Evolutionary conservation across 2,888 invertebrate species (phyloP).

Genomic region (Cyclophora punctaria): DNA sequence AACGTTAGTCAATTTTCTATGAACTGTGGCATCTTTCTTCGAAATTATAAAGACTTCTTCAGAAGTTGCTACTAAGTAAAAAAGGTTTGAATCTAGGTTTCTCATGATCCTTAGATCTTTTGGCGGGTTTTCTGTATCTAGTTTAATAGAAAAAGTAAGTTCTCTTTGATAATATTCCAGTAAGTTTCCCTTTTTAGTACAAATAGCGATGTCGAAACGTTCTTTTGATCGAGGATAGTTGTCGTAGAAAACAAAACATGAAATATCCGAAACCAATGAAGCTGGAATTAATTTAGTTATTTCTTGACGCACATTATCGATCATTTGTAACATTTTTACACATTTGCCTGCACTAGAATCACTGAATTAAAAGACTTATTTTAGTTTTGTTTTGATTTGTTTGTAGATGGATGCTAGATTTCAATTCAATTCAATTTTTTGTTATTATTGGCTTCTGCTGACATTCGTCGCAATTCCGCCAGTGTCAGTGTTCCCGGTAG

Average conservation of each 20-base stretch:
- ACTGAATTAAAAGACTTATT: no score
- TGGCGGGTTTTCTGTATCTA: conserved; percentile 21
- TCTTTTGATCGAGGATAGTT: conserved; percentile 44
- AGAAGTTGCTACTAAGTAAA: conserved; percentile 38
- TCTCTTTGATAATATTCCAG: conserved; percentile 48
- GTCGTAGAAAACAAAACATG: conserved; percentile 53
- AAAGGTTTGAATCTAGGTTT: conserved; percentile 41
- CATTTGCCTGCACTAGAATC: no score
- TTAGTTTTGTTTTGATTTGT: no score
- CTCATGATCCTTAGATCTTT: conserved; percentile 40
- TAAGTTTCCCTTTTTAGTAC: conserved; percentile 44
- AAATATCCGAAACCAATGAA: conserved; percentile 34
- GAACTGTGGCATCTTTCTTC: conserved; percentile 26
- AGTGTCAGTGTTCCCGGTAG: no score
- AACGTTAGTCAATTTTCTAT: conserved; percentile 34
- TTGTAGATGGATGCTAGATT: no score
- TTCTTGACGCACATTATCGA: conserved; percentile 33
- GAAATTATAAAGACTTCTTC: conserved; percentile 42
- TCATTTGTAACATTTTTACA: conserved; percentile 10
- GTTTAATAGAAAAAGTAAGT: conserved; percentile 28
- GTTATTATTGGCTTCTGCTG: no score
- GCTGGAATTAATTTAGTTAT: conserved; percentile 40
- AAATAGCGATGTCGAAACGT: conserved; percentile 44
- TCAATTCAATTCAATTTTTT: no score
- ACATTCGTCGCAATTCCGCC: no score